Evolutionary conservation across 2,888 invertebrate species (phyloP).

Genomic region (Tubulanus polymorphus): DNA sequence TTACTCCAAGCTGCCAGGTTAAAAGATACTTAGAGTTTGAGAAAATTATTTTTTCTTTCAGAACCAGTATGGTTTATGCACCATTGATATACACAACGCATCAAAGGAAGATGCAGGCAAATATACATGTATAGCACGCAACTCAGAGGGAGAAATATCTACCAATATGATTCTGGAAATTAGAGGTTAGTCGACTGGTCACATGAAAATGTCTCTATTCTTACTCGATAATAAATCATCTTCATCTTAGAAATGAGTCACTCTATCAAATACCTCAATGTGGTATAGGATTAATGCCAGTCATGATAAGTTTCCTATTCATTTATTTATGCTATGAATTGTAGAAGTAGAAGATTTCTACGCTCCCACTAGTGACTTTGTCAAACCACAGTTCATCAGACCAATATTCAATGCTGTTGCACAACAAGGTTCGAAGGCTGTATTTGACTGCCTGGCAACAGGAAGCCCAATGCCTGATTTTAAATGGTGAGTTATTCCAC

Average conservation of each 20-base stretch:
- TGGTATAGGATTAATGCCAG: too few species aligned
- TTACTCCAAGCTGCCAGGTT: too few species aligned
- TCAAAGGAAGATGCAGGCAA: constrained; percentile 30
- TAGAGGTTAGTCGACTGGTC: constrained; percentile 58
- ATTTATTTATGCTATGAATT: constrained; percentile 8
- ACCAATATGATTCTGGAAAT: constrained; percentile 68
- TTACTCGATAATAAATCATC: background rate
- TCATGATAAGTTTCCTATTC: too few species aligned
- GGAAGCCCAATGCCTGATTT: constrained; percentile 47
- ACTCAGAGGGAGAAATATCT: constrained; percentile 34
- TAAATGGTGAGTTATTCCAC: constrained; percentile 39
- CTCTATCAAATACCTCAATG: background rate
- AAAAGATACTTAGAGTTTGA: background rate
- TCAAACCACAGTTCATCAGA: constrained; percentile 36
- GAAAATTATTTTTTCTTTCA: constrained; percentile 17
- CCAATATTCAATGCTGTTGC: constrained; percentile 39
- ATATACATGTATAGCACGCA: constrained; percentile 35
- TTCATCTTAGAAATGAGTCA: background rate
- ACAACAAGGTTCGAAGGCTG: constrained; percentile 41
- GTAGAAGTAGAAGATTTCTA: constrained; percentile 29
- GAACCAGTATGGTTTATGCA: constrained; percentile 43
- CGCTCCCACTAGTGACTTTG: constrained; percentile 19
- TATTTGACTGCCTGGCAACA: constrained; percentile 39
- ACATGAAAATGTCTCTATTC: background rate
- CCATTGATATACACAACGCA: constrained; percentile 39